These are phyloP conservation scores for Notothenia rossii DNA, from an alignment of 2,113 vertebrate species.

Conservation along the genomic window DNA sequence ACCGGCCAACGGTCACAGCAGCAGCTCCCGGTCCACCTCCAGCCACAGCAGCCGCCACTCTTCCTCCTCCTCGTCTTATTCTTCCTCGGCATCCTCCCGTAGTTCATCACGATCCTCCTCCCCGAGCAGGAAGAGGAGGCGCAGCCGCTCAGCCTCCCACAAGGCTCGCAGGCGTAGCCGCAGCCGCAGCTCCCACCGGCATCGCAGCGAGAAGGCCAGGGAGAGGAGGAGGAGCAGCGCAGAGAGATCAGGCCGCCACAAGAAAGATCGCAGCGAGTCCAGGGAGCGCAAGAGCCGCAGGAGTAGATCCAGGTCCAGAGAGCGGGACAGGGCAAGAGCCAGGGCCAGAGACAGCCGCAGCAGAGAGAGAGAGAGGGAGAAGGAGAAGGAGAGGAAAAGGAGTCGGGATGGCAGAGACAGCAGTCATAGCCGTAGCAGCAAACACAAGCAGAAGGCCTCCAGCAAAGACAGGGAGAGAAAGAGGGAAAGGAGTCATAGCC, in stretches of 20 bases:
- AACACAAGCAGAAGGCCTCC: slow-evolving; percentile 89
- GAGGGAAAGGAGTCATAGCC: slow-evolving; percentile 85
- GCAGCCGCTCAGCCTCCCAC: slow-evolving; percentile 89
- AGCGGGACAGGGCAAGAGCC: slow-evolving; percentile 83
- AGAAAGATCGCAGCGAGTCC: slow-evolving; percentile 85
- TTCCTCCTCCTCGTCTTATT: slow-evolving; percentile 92
- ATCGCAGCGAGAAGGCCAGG: slow-evolving; percentile 85
- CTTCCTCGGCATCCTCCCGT: slow-evolving; percentile 91
- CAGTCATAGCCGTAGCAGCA: slow-evolving; percentile 88
- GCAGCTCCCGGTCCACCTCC: slow-evolving; percentile 90
- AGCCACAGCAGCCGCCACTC: slow-evolving; percentile 89
- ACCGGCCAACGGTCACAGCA: slow-evolving; percentile 88
- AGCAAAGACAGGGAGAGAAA: slow-evolving; percentile 92
- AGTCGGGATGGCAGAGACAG: slow-evolving; percentile 85
- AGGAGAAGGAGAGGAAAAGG: slow-evolving; percentile 83
- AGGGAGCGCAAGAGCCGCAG: slow-evolving; percentile 89
- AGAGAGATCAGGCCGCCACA: slow-evolving; percentile 86
- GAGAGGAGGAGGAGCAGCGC: slow-evolving; percentile 87
- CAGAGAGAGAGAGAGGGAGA: slow-evolving; percentile 84
- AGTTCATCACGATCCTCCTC: slow-evolving; percentile 92
- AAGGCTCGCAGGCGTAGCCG: slow-evolving; percentile 88
- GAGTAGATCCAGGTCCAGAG: slow-evolving; percentile 80
- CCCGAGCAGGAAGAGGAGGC: slow-evolving; percentile 81
- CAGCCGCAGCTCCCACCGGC: slow-evolving; percentile 89
- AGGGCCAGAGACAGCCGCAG: slow-evolving; percentile 87